Evolutionary conservation across 2,888 invertebrate species (phyloP).

Genomic region (Pardosa pseudoannulata): DNA sequence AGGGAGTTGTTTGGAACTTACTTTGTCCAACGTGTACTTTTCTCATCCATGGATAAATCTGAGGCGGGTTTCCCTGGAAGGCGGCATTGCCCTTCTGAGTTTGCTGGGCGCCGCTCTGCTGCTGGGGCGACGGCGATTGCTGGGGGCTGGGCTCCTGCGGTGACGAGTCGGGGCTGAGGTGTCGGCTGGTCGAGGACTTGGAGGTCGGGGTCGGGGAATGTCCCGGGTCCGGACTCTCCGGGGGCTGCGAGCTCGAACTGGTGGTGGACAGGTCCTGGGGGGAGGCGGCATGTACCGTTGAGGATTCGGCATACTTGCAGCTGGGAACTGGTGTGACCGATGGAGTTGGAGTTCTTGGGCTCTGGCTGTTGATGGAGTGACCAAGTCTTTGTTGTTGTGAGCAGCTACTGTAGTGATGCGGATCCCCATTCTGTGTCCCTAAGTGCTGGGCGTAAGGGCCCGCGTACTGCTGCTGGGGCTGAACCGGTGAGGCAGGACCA

Average conservation of each 20-base stretch:
- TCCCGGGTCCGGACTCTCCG: constrained; percentile 61
- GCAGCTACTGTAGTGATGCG: constrained; percentile 71
- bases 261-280: constrained; percentile 74
- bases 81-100: constrained; percentile 75
- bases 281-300: constrained; percentile 72
- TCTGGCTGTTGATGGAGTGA: constrained; percentile 43
- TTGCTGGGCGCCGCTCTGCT: constrained; percentile 78
- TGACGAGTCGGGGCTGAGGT: constrained; percentile 53
- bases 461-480: constrained; percentile 79
- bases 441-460: constrained; percentile 76
- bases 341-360: constrained; percentile 71
- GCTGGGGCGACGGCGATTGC: constrained; percentile 81
- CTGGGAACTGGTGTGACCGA: constrained; percentile 73
- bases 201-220: constrained; percentile 53
- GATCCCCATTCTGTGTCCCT: constrained; percentile 71
- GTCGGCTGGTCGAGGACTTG: constrained; percentile 58
- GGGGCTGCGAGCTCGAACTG: constrained; percentile 68
- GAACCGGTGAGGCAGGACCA: constrained; percentile 70
- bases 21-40: constrained; percentile 98
- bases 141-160: constrained; percentile 79
- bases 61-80: constrained; percentile 86
- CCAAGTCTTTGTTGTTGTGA: constrained; percentile 67
- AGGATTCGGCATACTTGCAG: constrained; percentile 79
- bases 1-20: constrained; percentile 82
- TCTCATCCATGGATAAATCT: constrained; percentile 99